These are phyloP conservation scores for Trogon melanurus DNA, from an alignment of 2,113 vertebrate genomes.

Conservation along the genomic window DNA sequence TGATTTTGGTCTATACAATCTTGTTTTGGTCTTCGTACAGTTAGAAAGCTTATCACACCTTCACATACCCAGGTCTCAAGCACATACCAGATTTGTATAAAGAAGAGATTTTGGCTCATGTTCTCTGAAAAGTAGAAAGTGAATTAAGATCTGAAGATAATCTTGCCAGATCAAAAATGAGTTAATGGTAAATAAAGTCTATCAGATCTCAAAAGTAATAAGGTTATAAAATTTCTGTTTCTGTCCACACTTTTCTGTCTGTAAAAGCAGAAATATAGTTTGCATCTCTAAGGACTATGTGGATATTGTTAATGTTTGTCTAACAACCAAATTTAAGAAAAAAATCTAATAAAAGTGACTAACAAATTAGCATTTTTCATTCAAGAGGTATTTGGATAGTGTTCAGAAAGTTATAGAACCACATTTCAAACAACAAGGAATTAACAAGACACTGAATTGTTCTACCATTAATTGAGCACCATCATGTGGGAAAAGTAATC, in stretches of 20 bases:
- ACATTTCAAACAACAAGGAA: neutral
- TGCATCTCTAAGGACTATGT: neutral
- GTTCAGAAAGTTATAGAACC: neutral
- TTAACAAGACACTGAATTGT: neutral
- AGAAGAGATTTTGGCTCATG: neutral
- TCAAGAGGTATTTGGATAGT: neutral
- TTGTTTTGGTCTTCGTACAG: neutral
- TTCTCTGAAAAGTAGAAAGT: neutral
- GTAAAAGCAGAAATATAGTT: neutral
- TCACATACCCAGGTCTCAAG: neutral
- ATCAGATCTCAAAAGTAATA: neutral
- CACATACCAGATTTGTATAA: neutral
- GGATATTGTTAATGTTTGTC: neutral
- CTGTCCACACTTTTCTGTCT: neutral
- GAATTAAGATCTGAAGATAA: neutral
- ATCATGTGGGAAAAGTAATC: neutral
- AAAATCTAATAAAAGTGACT: neutral
- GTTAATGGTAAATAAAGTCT: neutral
- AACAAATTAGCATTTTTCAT: neutral
- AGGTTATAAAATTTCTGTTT: neutral
- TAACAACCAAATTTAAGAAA: neutral
- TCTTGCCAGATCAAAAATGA: neutral
- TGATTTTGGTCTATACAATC: neutral
- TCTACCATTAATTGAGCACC: neutral
- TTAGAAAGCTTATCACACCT: neutral